phyloP scores from a whole-genome alignment of 2,113 vertebrate genomes.

The Pipra filicauda region DNA sequence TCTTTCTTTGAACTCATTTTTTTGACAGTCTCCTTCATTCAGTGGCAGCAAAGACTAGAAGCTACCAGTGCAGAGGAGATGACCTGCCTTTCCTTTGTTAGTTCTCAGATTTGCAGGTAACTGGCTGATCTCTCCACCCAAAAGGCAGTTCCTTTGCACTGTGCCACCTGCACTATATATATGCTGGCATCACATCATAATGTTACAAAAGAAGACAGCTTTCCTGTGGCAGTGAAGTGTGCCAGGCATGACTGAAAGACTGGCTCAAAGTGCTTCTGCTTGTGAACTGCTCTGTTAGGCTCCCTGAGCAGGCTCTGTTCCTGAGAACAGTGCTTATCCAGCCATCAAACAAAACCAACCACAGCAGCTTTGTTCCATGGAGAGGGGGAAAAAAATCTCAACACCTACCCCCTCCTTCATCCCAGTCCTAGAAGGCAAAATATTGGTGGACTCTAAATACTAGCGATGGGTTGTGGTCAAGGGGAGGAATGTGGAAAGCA shows the following conservation, averaged over 20 bases:
- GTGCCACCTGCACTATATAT: accelerated
- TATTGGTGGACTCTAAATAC: not conserved
- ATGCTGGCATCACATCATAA: accelerated
- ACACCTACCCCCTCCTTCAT: accelerated
- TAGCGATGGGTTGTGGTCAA: not conserved
- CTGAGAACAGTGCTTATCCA: not conserved
- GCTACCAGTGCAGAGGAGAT: not conserved
- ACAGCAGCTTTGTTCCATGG: not conserved
- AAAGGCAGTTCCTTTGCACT: not conserved
- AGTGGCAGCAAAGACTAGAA: not conserved
- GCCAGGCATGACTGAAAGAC: not conserved
- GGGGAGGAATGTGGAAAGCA: not conserved
- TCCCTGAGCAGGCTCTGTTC: not conserved
- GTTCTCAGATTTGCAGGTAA: not conserved
- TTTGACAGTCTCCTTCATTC: not conserved
- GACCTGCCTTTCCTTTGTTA: not conserved
- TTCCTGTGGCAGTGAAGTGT: not conserved
- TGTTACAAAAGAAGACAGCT: not conserved
- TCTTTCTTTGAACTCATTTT: not conserved
- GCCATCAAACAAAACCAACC: not conserved
- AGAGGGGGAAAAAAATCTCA: not conserved
- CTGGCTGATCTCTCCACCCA: not conserved
- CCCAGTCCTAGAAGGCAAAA: not conserved
- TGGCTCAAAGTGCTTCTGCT: not conserved
- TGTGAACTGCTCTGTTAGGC: not conserved